phyloP scores from a whole-genome alignment of 2,888 invertebrate genomes.

The Ichneumoninae sp. region DNA sequence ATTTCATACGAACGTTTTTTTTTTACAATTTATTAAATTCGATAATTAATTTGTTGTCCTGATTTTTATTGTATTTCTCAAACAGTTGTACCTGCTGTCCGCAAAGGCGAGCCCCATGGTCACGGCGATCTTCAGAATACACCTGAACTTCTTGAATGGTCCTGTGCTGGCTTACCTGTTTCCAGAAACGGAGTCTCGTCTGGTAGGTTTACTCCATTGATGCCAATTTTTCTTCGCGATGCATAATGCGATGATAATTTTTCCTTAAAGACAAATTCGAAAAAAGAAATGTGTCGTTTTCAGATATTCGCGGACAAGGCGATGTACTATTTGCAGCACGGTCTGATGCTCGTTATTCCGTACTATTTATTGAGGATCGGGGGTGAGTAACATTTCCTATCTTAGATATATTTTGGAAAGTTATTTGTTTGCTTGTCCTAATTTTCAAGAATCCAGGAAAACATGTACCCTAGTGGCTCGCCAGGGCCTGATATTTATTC shows the following conservation, averaged over 20 bases:
- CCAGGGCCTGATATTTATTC: too few relatives aligned
- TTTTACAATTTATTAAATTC: background rate
- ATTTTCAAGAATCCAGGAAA: background rate
- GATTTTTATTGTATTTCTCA: background rate
- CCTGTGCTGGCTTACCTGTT: conserved; percentile 96
- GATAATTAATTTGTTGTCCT: background rate
- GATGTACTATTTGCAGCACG: conserved; percentile 98
- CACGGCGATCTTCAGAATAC: conserved; percentile 94
- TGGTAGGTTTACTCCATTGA: conserved; percentile 86
- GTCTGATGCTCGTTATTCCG: conserved; percentile 97
- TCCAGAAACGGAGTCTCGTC: conserved; percentile 97
- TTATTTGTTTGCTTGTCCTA: background rate
- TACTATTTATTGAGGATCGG: conserved; percentile 95
- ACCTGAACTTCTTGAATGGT: conserved; percentile 96
- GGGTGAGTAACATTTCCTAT: conserved; percentile 86
- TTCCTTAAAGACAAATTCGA: background rate
- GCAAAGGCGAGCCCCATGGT: conserved; percentile 93
- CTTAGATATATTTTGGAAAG: background rate
- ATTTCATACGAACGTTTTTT: background rate
- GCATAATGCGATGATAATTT: background rate
- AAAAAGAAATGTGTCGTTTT: conserved; percentile 2
- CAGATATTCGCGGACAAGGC: conserved; percentile 96
- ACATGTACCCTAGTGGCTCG: too few relatives aligned
- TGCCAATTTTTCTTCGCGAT: background rate
- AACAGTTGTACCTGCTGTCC: conserved; percentile 94